Base-by-base conservation (phyloP, 1,140 invertebrate genomes). In the Drosophila bocki region DNA sequence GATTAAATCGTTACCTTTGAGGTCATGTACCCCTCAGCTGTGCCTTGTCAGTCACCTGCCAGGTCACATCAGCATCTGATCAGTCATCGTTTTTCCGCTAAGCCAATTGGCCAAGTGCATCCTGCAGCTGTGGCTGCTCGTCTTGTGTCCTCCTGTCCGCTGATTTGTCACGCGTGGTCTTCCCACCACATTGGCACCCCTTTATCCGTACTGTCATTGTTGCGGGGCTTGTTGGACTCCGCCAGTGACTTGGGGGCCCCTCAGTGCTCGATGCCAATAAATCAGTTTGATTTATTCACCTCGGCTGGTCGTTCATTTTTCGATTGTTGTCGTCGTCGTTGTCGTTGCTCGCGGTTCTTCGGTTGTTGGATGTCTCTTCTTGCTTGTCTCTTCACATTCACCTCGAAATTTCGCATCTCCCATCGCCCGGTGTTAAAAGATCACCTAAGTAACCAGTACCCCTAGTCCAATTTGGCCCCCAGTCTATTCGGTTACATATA, bases 251-350 rank as follows among this genome's bases (percentile, higher is more conserved):
- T 60, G 70, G 57, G 57, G 67, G 74, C 60, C 78, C 64, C 64
- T 81, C 68, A 48, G 83, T 74, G 79, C 76, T 67, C 83, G 77
- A 63, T 48, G 77, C 68, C 84, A 87, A 88, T 88, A 88, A 88
- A 88, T 88, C 84, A 88, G 80, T 88, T 88, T 88, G 84, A 88
- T 88, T 88, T 88, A 87, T 87, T 88, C 58, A 83, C 80, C 84
- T 83, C 72, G 61, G 67, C 75, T 57, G 62, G 44, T 75, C 67
- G 57, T 69, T 74, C 69, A 60, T 79, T 78, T 79, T 77, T 51
- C 80, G 76, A 83, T 85, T 81, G 82, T 85, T 85, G 77, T 77
- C 67, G 74, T 77, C 67, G 74, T 80, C 50, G 58, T 54, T 63
- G 78, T 80, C 51, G 54, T 57, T 70, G 79, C 64, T 48, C 70